phyloP scores from a whole-genome alignment of 2,113 vertebrate genomes.

The Apodemus speciosus region DNA sequence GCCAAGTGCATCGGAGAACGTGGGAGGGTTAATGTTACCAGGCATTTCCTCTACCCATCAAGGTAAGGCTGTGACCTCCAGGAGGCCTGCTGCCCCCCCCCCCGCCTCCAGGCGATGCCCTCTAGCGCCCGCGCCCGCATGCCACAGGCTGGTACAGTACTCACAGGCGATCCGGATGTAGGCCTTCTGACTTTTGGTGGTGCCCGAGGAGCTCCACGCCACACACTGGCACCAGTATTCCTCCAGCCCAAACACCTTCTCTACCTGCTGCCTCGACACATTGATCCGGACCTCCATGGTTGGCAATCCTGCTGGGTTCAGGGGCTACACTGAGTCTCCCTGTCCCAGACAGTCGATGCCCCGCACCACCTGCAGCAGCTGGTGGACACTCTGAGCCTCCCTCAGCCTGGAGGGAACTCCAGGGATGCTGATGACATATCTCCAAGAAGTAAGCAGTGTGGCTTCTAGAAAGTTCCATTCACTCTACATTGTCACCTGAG shows the following conservation, averaged over 20 bases:
- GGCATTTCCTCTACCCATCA: neutral
- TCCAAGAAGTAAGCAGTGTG: neutral
- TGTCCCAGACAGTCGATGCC: rapidly evolving
- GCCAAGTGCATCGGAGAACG: neutral
- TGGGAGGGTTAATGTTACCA: neutral
- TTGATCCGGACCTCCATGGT: slow-evolving; percentile 97
- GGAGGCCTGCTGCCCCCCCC: neutral
- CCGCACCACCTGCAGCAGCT: neutral
- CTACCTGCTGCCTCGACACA: slow-evolving; percentile 97
- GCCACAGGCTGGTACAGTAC: slow-evolving; percentile 68
- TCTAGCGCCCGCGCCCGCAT: neutral
- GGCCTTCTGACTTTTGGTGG: slow-evolving; percentile 98
- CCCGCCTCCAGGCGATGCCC: neutral
- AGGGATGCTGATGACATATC: neutral
- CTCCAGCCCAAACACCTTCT: slow-evolving; percentile 97
- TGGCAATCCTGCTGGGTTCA: slow-evolving; percentile 88
- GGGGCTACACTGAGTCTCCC: neutral
- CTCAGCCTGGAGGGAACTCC: neutral
- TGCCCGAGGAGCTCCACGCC: slow-evolving; percentile 98
- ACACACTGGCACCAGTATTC: slow-evolving; percentile 99
- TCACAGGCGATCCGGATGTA: slow-evolving; percentile 97
- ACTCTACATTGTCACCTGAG: neutral
- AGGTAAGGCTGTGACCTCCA: neutral
- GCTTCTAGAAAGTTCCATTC: neutral
- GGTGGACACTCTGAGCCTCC: neutral